Base-by-base conservation (phyloP, 1,140 invertebrate species). In the Heliconius hermathena region DNA sequence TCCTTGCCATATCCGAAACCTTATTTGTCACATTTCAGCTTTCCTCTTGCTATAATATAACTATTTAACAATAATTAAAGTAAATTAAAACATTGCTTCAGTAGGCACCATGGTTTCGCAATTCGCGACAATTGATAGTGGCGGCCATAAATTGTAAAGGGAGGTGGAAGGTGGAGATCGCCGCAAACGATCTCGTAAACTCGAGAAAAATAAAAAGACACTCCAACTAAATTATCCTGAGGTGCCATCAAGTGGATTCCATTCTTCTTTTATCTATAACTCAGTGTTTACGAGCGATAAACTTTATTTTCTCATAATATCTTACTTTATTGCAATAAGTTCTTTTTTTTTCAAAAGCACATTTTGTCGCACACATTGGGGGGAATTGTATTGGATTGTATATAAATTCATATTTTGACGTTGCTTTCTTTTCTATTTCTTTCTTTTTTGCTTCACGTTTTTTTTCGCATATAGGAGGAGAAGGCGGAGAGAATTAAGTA, bases 161-260 rank as follows among this genome's bases (percentile, higher is more conserved):
- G 70, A 80, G 78, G 60, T 77, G 22, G 74, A 52, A 80, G 78
- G 60, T 77, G 22, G 74, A 52, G 72, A 85, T 81, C 80, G 77
- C 80, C 81, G 78, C 81, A 81, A 84, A 86, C 82, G 82, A 83
- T 81, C 84, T 86, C 85, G 82, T 88, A 88, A 88, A 88, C 74
- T 82, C 57, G 77, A 81, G 82, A 80, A 85, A 87, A 87, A 85
- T 87, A 86, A 88, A 86, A 86, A 83, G 79, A 78, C 82, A 84
- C 83, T 83, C 81, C 78, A 77, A 80, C 76, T 85, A 87, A 88
- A 88, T 86, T 85, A 88, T 84, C 75, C 84, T 73, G 75, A 80
- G 80, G 80, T 81, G 78, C 82, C 71, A 80, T 81, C 78, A 79
- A 78, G 66, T 79, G 54, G 41, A 78, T 46, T 71, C 77, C 76